phyloP scores from a whole-genome alignment of 2,888 invertebrate genomes.

The Lysandra coridon region DNA sequence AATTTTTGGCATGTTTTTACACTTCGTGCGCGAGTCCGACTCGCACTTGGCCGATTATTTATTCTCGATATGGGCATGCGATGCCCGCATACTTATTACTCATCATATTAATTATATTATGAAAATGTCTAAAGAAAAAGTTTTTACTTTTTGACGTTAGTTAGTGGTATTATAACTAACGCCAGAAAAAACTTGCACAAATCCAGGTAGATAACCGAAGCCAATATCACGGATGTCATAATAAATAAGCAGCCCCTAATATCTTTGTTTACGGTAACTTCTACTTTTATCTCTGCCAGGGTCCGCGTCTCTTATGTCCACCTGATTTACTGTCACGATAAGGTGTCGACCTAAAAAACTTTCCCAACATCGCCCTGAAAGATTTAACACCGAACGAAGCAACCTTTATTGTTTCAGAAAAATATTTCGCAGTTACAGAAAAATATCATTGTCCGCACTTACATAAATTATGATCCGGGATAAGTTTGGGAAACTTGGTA shows the following conservation, averaged over 20 bases:
- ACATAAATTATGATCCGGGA: slow-evolving; percentile 39
- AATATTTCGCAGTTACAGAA: slow-evolving; percentile 40
- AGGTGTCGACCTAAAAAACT: slow-evolving; percentile 70
- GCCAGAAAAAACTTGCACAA: background rate
- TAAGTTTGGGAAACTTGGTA: slow-evolving; percentile 21
- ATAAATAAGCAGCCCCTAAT: slow-evolving; percentile 45
- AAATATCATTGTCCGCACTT: slow-evolving; percentile 18
- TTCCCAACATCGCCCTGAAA: slow-evolving; percentile 61
- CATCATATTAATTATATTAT: too few species aligned
- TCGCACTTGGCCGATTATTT: too few species aligned
- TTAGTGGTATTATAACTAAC: background rate
- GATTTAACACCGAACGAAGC: slow-evolving; percentile 64
- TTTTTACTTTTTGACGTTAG: background rate
- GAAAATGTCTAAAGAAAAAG: background rate
- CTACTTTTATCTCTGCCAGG: slow-evolving; percentile 66
- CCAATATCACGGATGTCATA: slow-evolving; percentile 36
- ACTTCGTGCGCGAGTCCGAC: too few species aligned
- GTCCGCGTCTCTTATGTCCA: slow-evolving; percentile 67
- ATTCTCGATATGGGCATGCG: too few species aligned
- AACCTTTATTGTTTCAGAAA: slow-evolving; percentile 43
- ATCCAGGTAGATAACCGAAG: slow-evolving; percentile 34
- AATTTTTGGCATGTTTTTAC: too few species aligned
- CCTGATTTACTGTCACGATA: slow-evolving; percentile 73
- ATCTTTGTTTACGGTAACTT: slow-evolving; percentile 64
- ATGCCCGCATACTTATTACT: too few species aligned